A percentile compares a stretch with the other conserved stretches of the same genome.
phyloP scores from a whole-genome alignment of 2,888 invertebrate species.

The Tineola bisselliella region DNA sequence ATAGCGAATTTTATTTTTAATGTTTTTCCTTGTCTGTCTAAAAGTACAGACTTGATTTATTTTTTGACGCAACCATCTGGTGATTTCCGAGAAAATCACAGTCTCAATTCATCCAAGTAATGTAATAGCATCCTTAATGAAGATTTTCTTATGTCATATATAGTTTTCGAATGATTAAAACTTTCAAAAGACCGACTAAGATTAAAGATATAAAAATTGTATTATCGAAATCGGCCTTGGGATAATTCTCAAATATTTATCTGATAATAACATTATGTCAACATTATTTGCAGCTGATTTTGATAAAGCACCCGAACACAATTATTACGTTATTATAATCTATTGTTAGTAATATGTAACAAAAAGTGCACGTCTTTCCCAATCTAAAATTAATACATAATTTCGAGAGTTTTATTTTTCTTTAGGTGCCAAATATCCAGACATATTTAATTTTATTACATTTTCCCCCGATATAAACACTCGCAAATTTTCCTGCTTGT shows the following conservation, averaged over 20 bases:
- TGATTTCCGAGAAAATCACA: neutral
- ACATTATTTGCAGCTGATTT: slow-evolving; percentile 5
- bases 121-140: neutral
- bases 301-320: slow-evolving; percentile 1
- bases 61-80: neutral
- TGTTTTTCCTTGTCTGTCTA: neutral
- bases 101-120: neutral
- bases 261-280: slow-evolving; percentile 15
- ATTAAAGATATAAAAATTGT: slow-evolving; percentile 25
- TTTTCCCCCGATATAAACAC: neutral
- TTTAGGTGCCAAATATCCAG: neutral
- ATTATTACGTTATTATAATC: neutral
- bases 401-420: neutral
- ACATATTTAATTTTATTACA: neutral
- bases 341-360: neutral
- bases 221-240: slow-evolving; percentile 38
- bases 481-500: neutral
- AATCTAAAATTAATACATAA: too few species aligned
- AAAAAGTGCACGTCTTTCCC: neutral
- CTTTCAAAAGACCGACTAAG: slow-evolving; percentile 11
- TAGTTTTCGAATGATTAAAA: neutral
- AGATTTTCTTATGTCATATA: neutral
- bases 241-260: slow-evolving; percentile 30
- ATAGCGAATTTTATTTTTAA: neutral
- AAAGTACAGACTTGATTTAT: neutral